A percentile compares a stretch with the other conserved stretches of the same genome.
These are phyloP conservation scores for Drosophila kohkoa DNA, from an alignment of 1,140 invertebrate species.

Conservation along the genomic window DNA sequence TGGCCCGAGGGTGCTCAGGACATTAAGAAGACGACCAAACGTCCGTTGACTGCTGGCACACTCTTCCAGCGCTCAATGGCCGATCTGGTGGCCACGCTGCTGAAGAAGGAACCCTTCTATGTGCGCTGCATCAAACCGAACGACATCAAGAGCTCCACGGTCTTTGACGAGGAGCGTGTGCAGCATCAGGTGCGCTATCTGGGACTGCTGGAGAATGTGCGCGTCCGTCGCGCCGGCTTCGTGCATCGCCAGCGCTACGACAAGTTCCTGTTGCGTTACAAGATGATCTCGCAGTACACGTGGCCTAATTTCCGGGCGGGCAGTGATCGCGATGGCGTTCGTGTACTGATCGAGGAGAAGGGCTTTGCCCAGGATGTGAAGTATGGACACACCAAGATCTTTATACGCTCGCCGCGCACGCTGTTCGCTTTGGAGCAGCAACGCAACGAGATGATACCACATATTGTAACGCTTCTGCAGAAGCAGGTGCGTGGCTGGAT, in stretches of 20 bases:
- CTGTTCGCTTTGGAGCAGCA: slow-evolving; percentile 94
- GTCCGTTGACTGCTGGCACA: slow-evolving; percentile 96
- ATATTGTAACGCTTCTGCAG: slow-evolving; percentile 96
- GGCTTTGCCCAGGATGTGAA: slow-evolving; percentile 93
- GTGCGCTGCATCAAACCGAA: slow-evolving; percentile 99
- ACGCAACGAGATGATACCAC: slow-evolving; percentile 92
- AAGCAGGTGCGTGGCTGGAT: slow-evolving; percentile 96
- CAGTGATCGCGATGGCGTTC: slow-evolving; percentile 92
- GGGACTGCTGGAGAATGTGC: slow-evolving; percentile 96
- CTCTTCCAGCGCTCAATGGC: slow-evolving; percentile 98
- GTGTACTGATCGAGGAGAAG: slow-evolving; percentile 92
- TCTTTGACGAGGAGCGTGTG: slow-evolving; percentile 90
- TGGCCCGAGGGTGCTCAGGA: slow-evolving; percentile 97
- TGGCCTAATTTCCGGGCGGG: slow-evolving; percentile 96
- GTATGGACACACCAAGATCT: slow-evolving; percentile 97
- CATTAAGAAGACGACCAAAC: slow-evolving; percentile 97
- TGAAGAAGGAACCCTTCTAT: slow-evolving; percentile 97
- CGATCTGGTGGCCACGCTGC: slow-evolving; percentile 94
- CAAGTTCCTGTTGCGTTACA: slow-evolving; percentile 94
- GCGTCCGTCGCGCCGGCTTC: slow-evolving; percentile 97
- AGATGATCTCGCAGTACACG: slow-evolving; percentile 97
- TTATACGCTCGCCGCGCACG: slow-evolving; percentile 95
- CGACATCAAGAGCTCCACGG: slow-evolving; percentile 93
- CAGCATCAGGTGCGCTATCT: slow-evolving; percentile 96
- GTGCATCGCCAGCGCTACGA: slow-evolving; percentile 96